Conservation (phyloP, 1,140 invertebrate species). For the Copidosoma floridanum region DNA sequence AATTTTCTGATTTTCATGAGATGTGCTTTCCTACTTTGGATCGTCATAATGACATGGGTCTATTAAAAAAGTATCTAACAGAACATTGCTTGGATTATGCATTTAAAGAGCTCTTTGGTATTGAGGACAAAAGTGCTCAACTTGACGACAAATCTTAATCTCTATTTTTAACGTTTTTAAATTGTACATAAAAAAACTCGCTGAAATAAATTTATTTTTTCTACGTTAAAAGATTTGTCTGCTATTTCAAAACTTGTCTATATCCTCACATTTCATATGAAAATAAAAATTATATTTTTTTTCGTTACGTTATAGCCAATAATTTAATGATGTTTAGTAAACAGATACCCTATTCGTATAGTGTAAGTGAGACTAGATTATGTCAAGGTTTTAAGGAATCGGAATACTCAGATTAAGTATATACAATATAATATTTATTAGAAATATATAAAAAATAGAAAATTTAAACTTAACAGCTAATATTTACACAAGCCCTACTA, state of each 20-base stretch:
- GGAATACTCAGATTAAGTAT: too few relatives aligned
- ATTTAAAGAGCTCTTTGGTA: constrained; percentile 77
- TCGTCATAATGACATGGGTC: constrained; percentile 72
- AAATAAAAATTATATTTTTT: too few relatives aligned
- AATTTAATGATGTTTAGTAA: too few relatives aligned
- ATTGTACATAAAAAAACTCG: constrained; percentile 3
- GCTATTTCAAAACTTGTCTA: background rate
- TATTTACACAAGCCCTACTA: constrained; percentile 40
- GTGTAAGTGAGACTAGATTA: too few relatives aligned
- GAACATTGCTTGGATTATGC: constrained; percentile 64
- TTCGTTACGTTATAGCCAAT: too few relatives aligned
- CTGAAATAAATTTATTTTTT: background rate
- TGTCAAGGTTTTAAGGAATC: too few relatives aligned
- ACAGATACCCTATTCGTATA: too few relatives aligned
- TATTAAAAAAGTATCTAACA: constrained; percentile 70
- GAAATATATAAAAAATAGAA: constrained; percentile 11
- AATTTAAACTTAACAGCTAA: constrained; percentile 9
- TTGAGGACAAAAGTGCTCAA: constrained; percentile 56
- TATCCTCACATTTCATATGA: too few relatives aligned
- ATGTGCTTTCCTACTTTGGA: constrained; percentile 66
- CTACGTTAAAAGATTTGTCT: background rate
- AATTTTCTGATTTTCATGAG: constrained; percentile 72
- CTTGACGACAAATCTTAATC: background rate
- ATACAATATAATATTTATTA: constrained; percentile 11
- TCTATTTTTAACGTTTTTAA: background rate